Conservation (phyloP, 2,888 invertebrate genomes). For the Germaria angustata region DNA sequence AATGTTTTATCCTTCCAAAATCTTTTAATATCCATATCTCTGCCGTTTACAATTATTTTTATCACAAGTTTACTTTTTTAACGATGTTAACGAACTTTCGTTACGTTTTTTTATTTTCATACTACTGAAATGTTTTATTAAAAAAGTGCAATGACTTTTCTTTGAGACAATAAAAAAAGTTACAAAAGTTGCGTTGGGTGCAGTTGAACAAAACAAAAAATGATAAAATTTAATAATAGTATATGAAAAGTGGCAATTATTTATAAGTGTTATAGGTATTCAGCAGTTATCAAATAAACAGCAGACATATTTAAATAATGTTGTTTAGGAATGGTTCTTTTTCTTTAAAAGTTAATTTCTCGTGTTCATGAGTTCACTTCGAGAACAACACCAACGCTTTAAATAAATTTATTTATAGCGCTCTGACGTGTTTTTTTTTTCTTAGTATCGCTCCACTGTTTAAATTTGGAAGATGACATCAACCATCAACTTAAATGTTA, state of each 20-base stretch:
- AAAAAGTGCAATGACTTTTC: constrained; percentile 48
- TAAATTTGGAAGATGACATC: constrained; percentile 40
- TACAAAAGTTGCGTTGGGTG: neutral
- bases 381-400: constrained; percentile 1
- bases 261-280: constrained; percentile 9
- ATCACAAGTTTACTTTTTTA: neutral
- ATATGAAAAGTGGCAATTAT: constrained; percentile 1
- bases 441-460: neutral
- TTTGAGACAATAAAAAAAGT: neutral
- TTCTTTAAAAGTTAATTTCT: constrained; percentile 1
- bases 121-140: constrained; percentile 8
- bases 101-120: neutral
- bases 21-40: too few species aligned
- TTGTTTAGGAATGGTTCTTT: neutral
- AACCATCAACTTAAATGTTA: constrained; percentile 38
- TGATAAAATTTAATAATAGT: neutral
- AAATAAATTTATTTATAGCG: neutral
- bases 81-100: neutral
- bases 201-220: constrained; percentile 13
- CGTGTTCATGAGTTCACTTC: neutral
- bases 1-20: too few species aligned
- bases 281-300: neutral
- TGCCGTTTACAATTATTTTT: neutral
- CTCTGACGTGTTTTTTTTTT: constrained; percentile 2
- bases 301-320: neutral